Percentiles rank a stretch among this genome's conserved stretches.
Evolutionary conservation across 2,888 invertebrate genomes (phyloP).

Genomic region (Agrochola litura): DNA sequence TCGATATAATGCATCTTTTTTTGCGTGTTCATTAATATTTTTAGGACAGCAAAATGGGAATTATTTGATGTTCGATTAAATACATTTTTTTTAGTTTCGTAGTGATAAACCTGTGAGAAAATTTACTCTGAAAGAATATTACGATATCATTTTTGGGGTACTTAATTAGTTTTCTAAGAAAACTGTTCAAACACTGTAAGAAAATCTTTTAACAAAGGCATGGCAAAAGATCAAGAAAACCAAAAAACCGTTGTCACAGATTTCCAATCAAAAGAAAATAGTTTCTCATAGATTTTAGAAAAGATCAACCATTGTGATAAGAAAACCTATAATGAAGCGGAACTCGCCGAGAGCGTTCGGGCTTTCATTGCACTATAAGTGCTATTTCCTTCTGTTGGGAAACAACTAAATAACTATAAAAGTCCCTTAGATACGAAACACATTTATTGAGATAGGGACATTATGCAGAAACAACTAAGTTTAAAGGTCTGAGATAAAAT

Average conservation of each 20-base stretch:
- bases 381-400: constrained; percentile 55
- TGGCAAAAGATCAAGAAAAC: neutral
- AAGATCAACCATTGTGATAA: constrained; percentile 57
- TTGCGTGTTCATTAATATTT: neutral
- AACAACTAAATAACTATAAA: constrained; percentile 61
- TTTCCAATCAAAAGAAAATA: constrained; percentile 43
- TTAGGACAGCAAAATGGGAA: neutral
- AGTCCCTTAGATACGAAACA: constrained; percentile 57
- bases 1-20: no score
- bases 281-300: constrained; percentile 55
- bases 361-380: constrained; percentile 55
- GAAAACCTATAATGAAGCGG: constrained; percentile 46
- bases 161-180: neutral
- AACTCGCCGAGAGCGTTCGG: constrained; percentile 48
- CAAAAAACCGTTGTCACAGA: neutral
- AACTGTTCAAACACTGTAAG: neutral
- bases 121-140: neutral
- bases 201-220: neutral
- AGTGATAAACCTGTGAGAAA: neutral
- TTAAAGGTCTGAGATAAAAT: constrained; percentile 17
- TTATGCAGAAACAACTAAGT: constrained; percentile 42
- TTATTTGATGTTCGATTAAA: neutral
- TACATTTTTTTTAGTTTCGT: neutral
- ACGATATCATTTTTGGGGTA: neutral
- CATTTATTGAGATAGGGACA: constrained; percentile 50